Conservation (phyloP, 2,797 vertebrate species). For the Pelodytes ibericus region DNA sequence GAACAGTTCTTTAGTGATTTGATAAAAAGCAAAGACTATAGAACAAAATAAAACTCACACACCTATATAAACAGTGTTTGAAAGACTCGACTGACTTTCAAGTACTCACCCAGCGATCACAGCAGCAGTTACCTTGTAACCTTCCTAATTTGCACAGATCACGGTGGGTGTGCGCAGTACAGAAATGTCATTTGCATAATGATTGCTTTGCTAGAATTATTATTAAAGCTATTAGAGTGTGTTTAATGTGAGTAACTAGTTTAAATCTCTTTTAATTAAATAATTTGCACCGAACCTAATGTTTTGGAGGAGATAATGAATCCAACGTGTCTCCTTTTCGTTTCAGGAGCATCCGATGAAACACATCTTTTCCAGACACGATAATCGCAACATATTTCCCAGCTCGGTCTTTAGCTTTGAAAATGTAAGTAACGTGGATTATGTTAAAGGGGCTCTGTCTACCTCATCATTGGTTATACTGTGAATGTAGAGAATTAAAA, state of each 20-base stretch:
- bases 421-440: slow-evolving; percentile 30
- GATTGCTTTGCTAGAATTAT: slow-evolving; percentile 21
- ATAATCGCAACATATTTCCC: slow-evolving; percentile 65
- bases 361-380: slow-evolving; percentile 67
- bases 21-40: too few species aligned
- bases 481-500: too few species aligned
- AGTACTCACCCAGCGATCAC: slow-evolving; percentile 22
- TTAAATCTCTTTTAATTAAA: slow-evolving; percentile 2
- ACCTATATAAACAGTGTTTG: too few species aligned
- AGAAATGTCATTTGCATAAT: slow-evolving; percentile 33
- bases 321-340: slow-evolving; percentile 19
- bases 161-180: neutral
- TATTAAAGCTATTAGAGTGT: slow-evolving; percentile 23
- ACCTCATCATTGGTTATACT: too few species aligned
- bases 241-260: neutral
- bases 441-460: too few species aligned
- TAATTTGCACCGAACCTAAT: neutral
- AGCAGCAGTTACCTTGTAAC: slow-evolving; percentile 17
- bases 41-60: too few species aligned
- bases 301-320: neutral
- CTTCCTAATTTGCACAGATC: slow-evolving; percentile 6
- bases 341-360: slow-evolving; percentile 60
- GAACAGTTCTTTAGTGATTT: too few species aligned
- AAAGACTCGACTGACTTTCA: too few species aligned
- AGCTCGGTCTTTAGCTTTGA: slow-evolving; percentile 44